Base-by-base conservation (phyloP, 2,888 invertebrate genomes). In the Lasioglossum pauxillum region DNA sequence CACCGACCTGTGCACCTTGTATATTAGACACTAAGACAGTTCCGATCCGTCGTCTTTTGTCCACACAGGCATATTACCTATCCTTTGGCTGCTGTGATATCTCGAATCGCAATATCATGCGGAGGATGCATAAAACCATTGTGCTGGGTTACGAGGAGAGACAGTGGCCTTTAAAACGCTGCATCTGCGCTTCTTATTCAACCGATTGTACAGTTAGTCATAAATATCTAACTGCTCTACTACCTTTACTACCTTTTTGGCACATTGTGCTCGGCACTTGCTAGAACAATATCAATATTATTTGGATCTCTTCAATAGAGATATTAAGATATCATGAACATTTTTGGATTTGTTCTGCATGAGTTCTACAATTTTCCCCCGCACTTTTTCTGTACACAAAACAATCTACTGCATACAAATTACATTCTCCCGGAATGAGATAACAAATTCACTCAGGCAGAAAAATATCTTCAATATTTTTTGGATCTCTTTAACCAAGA, bases 1-100 rank as follows among this genome's bases (percentile, higher is more conserved):
- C 90, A 82, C 91, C 72, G 27, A 71, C 53, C 71, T 72, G 81
- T 72, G 44, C 49, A 41, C 31, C 35, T 72, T 44, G 53, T 64
- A 16, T 69, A 44, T 49, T 23, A 14, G 80, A 87, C 53, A 38
- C 49, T 0, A 44, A 14, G 80, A 87, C 60, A 49, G 46, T 38
- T 57, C 44, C 67, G 76, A 83, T 80, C 3, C 78, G 82, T 75
- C 71, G 23, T 64, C 60, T 64, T 64, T 64, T 64, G 60, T 64
- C 60, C 60, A 14, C 27, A 5, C 5, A 60, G 27, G 60, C 60
- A 23, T 53, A 60, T n/a, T 14, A 14, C 27, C 5, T 12, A 27
- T 53, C 60, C 14, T 27, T 2, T 5, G 14, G 14, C 14, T 16
- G 2, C 27, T 27, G 60, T 1, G 60, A 27, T 60, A 60, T 27